Evolutionary conservation across 64 coral and sea anemone genomes (phyloP).

Genomic region (Pocillopora verrucosa): DNA sequence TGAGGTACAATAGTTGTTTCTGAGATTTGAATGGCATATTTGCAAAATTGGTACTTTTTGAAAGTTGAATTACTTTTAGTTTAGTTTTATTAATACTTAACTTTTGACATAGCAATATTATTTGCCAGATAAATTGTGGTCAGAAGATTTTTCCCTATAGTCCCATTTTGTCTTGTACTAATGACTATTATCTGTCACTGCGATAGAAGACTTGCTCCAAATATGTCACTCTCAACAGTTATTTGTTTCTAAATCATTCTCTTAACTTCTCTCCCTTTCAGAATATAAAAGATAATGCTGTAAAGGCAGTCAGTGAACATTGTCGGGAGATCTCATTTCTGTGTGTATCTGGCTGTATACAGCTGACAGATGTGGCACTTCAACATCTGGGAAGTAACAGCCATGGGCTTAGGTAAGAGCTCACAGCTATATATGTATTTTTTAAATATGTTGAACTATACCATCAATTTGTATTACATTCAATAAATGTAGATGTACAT

Average conservation of each 20-base stretch:
- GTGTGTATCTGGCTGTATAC: conserved; percentile 94
- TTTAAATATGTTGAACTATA: too few relatives aligned
- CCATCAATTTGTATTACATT: too few relatives aligned
- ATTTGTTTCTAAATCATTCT: not conserved
- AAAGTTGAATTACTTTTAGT: not conserved
- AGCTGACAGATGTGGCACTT: conserved; percentile 84
- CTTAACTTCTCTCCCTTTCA: not conserved
- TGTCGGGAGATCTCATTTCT: conserved; percentile 87
- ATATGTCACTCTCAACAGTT: not conserved
- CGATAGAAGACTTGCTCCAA: not conserved
- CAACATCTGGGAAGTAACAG: conserved; percentile 80
- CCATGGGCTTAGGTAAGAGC: conserved; percentile 83
- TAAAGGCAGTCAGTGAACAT: conserved; percentile 83
- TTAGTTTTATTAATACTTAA: not conserved
- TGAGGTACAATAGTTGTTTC: conserved; percentile 63
- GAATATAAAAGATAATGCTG: conserved; percentile 81
- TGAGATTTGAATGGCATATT: not conserved
- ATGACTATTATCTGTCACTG: too few relatives aligned
- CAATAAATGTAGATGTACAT: too few relatives aligned
- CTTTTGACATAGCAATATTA: too few relatives aligned
- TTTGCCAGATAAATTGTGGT: too few relatives aligned
- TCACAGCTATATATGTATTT: not conserved
- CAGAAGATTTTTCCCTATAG: too few relatives aligned
- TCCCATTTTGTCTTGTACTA: too few relatives aligned
- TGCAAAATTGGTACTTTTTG: not conserved